Percentiles rank a stretch among this genome's conserved stretches.
phyloP scores from a whole-genome alignment of 2,797 vertebrate species.

The Acrocephalus scirpaceus region DNA sequence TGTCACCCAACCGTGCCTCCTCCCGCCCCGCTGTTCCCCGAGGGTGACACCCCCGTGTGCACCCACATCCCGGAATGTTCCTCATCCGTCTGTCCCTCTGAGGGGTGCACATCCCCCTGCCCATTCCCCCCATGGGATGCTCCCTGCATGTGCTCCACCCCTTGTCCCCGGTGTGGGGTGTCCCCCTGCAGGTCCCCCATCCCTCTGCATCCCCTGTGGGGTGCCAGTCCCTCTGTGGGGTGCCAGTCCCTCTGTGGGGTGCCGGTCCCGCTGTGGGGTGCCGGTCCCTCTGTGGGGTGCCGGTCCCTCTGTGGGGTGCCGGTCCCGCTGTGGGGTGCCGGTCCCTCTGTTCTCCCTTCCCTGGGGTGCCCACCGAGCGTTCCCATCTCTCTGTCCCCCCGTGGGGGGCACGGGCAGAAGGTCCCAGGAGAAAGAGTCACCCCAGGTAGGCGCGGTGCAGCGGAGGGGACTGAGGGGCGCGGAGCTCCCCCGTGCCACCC shows the following conservation, averaged over 20 bases:
- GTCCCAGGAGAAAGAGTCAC: background rate
- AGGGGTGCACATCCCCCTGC: background rate
- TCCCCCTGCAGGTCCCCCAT: background rate
- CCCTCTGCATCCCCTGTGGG: background rate
- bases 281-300: background rate
- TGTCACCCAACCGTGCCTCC: background rate
- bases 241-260: too few species aligned
- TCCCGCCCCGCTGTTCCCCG: fast-evolving
- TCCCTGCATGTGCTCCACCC: background rate
- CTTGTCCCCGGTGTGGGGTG: background rate
- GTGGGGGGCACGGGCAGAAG: background rate
- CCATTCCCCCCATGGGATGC: background rate
- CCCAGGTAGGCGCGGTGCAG: background rate
- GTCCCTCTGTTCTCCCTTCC: background rate
- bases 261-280: too few species aligned
- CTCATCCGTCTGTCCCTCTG: background rate
- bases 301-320: background rate
- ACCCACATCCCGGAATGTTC: too few species aligned
- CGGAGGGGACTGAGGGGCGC: background rate
- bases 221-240: background rate
- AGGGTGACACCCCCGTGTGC: background rate
- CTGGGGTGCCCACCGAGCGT: fast-evolving
- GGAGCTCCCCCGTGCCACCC: background rate
- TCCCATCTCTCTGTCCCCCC: background rate
- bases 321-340: background rate